Base-by-base conservation (phyloP, 2,113 vertebrate genomes). In the Eudyptes chrysolophus region DNA sequence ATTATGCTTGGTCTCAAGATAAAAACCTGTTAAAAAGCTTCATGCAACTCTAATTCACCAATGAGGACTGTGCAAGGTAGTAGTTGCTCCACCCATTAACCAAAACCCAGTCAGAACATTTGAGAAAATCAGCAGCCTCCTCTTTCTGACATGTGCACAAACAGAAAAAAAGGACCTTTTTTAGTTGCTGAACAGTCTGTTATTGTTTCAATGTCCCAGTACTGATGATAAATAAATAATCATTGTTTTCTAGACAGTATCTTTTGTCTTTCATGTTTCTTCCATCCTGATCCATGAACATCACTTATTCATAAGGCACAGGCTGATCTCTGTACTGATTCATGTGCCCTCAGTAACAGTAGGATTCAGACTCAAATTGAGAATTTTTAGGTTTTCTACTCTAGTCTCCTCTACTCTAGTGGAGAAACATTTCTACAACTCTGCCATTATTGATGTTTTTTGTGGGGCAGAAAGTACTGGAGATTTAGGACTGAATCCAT, bases 1-100 rank as follows among this genome's bases (percentile, higher is more conserved):
- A 98, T 98, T 98, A 98, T 95, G 76, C 90, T 97, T 89, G 82
- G 74, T 97, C 92, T 95, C 51, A 88, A 90, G 87, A 96, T 51
- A 97, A 97, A 98, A 90, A 97, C 38, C 77, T 92, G 54, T 78
- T 80, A n/a, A 93, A 95, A 98, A 93, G 46, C 94, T 96, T 95
- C 90, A 58, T 93, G 82, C 87, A 96, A 86, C 76, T 97, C 57
- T 32, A 94, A 88, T 74, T 85, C 81, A 80, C 98, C 98, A 98
- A 97, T 97, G 55, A 90, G 96, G 68, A 79, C 62, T 84, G 22
- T 7, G 52, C 87, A 81, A 94, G 13, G 65, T 27, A 78, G 57
- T 38, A 58, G 42, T 58, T 62, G 82, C 96, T 86, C 95, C 91
- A 54, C 98, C 98, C 89, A 88, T 77, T 42, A 64, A 25, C 57